A percentile compares a stretch with the other conserved stretches of the same genome.
Conservation (phyloP, 2,797 vertebrate species). For the Leuciscus waleckii region DNA sequence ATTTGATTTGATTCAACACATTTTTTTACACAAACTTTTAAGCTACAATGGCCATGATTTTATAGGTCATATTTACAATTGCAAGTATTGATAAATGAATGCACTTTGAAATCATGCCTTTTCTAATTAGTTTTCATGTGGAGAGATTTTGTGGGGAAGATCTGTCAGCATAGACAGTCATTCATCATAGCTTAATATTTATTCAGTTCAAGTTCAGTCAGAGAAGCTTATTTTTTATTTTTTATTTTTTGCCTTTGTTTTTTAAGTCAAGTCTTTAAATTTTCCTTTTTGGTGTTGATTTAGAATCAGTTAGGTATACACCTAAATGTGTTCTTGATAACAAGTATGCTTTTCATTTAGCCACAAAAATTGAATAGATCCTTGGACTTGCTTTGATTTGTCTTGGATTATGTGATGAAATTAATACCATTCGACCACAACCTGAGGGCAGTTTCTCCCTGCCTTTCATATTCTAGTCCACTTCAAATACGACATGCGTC, state of each 20-base stretch:
- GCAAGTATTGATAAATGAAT: background rate
- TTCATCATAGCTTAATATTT: slow-evolving; percentile 19
- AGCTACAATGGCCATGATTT: too few species aligned
- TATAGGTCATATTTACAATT: background rate
- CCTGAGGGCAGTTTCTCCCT: background rate
- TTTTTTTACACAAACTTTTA: too few species aligned
- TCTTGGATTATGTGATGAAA: slow-evolving; percentile 24
- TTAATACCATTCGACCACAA: background rate
- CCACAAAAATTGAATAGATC: slow-evolving; percentile 1
- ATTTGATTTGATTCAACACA: too few species aligned
- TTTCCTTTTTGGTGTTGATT: background rate
- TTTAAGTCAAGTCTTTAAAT: background rate
- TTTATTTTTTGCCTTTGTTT: background rate
- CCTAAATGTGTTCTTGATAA: background rate
- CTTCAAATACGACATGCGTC: background rate
- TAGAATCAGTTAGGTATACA: background rate
- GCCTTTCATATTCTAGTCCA: background rate
- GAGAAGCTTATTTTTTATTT: background rate
- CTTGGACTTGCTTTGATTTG: slow-evolving; percentile 25
- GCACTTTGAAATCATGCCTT: slow-evolving; percentile 20
- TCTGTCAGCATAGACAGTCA: slow-evolving; percentile 20
- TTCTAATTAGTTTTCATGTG: slow-evolving; percentile 14
- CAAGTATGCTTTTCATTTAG: slow-evolving; percentile 25
- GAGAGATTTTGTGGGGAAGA: slow-evolving; percentile 1
- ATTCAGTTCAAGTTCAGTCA: background rate